Base-by-base conservation (phyloP, 2,888 invertebrate genomes). In the Entomobrya proxima region DNA sequence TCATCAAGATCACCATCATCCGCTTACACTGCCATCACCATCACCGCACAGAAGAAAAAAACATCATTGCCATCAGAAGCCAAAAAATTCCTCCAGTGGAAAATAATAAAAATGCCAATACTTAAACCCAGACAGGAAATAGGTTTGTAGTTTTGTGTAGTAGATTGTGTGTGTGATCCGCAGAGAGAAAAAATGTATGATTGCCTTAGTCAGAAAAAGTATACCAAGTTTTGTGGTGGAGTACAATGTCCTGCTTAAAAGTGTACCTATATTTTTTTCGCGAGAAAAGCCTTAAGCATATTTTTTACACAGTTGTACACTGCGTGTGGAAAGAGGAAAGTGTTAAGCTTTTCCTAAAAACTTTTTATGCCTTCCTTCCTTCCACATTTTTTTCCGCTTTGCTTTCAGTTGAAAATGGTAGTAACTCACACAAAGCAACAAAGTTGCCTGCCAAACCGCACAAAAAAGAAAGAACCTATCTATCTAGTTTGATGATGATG, bases 311-410 rank as follows among this genome's bases (percentile, higher is more conserved):
- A n/a, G n/a, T n/a, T n/a, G n/a, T n/a, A n/a, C n/a, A n/a, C n/a
- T n/a, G n/a, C n/a, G n/a, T n/a, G n/a, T 35, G n/a, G 64, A 35
- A 64, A 64, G 35, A 64, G 64, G 64, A 64, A 64, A 64, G 64
- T 64, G 64, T 64, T 64, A 64, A 64, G 64, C 64, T 64, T 64
- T 64, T 64, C 64, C 64, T 64, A 64, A 64, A 64, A 64, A n/a
- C 18, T 64, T 64, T 64, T 64, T 64, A 64, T 64, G 64, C 35
- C 35, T 64, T 35, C 64, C 64, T n/a, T n/a, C n/a, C n/a, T 64
- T 64, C 64, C 64, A 32, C 64, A 35, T 64, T 64, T 64, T 64
- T 64, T 32, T n/a, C 32, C n/a, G 6, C n/a, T n/a, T 32, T 18
- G 64, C 64, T 64, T 64, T 64, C n/a, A n/a, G 64, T 35, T 35